Evolutionary conservation across 2,113 vertebrate species (phyloP).

Genomic region (Todiramphus saurophagus): DNA sequence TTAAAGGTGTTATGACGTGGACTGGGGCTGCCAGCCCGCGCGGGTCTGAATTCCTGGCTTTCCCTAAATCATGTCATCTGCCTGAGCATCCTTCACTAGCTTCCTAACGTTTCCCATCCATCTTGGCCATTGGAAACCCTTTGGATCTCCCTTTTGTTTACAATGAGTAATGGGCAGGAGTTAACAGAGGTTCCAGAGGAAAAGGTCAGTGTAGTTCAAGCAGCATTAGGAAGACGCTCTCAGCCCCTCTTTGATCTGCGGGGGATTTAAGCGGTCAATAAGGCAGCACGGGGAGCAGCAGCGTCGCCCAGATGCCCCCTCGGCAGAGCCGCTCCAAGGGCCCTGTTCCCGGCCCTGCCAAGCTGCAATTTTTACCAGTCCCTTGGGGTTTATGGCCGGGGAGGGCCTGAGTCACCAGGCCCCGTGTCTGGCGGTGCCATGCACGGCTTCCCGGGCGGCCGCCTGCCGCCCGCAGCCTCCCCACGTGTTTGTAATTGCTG

Average conservation of each 20-base stretch:
- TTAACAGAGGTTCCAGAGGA: constrained; percentile 20
- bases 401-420: constrained; percentile 25
- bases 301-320: not conserved
- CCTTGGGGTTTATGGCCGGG: constrained; percentile 39
- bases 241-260: constrained; percentile 46
- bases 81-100: constrained; percentile 56
- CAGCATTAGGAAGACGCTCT: constrained; percentile 28
- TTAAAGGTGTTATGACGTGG: not conserved
- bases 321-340: not conserved
- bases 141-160: constrained; percentile 69
- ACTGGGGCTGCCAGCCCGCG: not conserved
- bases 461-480: not conserved
- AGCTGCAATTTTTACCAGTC: not conserved
- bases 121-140: constrained; percentile 50
- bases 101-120: constrained; percentile 58
- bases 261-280: constrained; percentile 37
- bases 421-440: constrained; percentile 55
- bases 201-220: constrained; percentile 30
- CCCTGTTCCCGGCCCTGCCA: not conserved
- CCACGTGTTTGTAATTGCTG: constrained; percentile 36
- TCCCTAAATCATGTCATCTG: constrained; percentile 56
- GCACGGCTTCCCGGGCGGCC: not conserved
- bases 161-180: constrained; percentile 36
- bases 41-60: constrained; percentile 14
- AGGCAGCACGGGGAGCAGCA: constrained; percentile 15